These are phyloP conservation scores for Natator depressus DNA, from an alignment of 2,113 vertebrate genomes.

Conservation along the genomic window DNA sequence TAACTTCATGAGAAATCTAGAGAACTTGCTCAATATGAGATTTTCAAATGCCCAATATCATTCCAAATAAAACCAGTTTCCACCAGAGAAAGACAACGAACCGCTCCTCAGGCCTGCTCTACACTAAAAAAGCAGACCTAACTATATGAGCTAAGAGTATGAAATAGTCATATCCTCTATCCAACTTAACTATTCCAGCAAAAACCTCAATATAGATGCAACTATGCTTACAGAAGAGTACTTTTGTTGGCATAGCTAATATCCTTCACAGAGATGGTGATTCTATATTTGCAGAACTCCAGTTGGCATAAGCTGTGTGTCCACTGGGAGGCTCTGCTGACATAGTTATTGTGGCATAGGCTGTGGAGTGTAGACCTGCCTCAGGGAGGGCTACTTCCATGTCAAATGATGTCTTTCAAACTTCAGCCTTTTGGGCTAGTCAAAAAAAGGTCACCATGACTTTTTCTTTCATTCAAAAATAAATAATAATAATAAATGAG, in stretches of 20 bases:
- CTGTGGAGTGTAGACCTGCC: background rate
- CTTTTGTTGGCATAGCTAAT: background rate
- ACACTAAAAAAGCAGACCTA: background rate
- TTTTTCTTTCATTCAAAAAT: background rate
- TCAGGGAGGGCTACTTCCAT: background rate
- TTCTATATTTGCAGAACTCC: background rate
- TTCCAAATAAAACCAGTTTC: background rate
- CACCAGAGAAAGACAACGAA: constrained; percentile 5
- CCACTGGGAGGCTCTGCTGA: background rate
- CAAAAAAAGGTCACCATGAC: background rate
- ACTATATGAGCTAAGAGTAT: background rate
- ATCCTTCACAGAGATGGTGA: background rate
- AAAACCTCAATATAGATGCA: background rate
- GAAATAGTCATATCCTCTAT: background rate
- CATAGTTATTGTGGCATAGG: too few species aligned
- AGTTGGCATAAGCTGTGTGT: background rate
- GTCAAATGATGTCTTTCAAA: background rate
- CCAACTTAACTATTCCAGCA: background rate
- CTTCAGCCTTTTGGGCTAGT: background rate
- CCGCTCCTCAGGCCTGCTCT: background rate
- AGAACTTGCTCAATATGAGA: background rate
- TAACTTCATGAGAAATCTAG: background rate
- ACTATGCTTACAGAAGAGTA: background rate
- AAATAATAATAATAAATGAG: background rate
- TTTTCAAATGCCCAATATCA: background rate